A percentile compares a stretch with the other conserved stretches of the same genome.
Conservation (phyloP, 2,113 vertebrate species). For the Ceratotherium simum region DNA sequence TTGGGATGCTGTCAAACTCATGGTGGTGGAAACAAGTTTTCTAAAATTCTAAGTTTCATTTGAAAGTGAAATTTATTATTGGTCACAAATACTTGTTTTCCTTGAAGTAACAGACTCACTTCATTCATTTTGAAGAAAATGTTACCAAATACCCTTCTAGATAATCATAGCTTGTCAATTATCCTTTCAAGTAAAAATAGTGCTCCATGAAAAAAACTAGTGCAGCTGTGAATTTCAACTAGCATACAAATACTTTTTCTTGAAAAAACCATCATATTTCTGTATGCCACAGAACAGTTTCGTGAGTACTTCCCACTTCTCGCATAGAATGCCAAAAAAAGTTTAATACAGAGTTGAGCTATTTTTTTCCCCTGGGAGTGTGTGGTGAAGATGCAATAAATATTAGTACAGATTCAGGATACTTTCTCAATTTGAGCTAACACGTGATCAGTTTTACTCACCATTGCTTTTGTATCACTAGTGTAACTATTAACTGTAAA, state of each 20-base stretch:
- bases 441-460: background rate
- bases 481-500: background rate
- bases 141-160: background rate
- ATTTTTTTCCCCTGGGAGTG: background rate
- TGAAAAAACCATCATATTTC: background rate
- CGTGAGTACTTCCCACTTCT: background rate
- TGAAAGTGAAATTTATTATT: too few species aligned
- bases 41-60: too few species aligned
- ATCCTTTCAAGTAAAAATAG: background rate
- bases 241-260: background rate
- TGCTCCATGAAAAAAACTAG: background rate
- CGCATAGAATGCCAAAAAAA: background rate
- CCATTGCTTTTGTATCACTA: background rate
- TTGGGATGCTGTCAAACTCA: too few species aligned
- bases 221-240: background rate
- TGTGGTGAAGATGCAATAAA: background rate
- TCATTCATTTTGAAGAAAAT: background rate
- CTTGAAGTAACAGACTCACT: too few species aligned
- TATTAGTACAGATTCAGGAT: background rate
- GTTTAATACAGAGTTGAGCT: background rate
- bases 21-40: too few species aligned
- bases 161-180: background rate
- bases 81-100: too few species aligned
- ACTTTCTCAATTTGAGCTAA: background rate
- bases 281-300: background rate